Conservation (phyloP, 2,797 vertebrate species). For the Xenopus petersii region DNA sequence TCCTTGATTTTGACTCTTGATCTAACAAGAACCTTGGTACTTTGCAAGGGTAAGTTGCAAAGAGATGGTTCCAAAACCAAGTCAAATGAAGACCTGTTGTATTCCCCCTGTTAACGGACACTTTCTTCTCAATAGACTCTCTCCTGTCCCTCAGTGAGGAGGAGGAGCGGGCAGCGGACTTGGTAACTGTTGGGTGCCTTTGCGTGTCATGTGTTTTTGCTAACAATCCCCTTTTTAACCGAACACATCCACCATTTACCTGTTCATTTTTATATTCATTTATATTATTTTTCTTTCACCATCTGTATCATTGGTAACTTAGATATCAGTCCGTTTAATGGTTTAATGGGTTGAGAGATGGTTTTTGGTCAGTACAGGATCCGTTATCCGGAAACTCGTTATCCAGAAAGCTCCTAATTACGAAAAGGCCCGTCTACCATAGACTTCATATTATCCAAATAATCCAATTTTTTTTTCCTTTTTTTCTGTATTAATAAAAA, state of each 20-base stretch:
- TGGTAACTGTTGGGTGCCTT: slow-evolving; percentile 54
- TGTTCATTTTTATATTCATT: neutral
- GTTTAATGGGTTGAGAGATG: slow-evolving; percentile 30
- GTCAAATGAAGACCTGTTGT: neutral
- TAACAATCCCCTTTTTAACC: slow-evolving; percentile 28
- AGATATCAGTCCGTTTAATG: neutral
- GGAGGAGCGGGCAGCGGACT: slow-evolving; percentile 44
- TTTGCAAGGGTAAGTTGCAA: slow-evolving; percentile 34
- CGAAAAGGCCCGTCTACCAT: too few species aligned
- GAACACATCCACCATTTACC: neutral
- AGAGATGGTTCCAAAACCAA: neutral
- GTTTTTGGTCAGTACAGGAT: neutral
- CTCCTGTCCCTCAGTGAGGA: slow-evolving; percentile 53
- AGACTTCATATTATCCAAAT: too few species aligned
- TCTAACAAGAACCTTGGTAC: too few species aligned
- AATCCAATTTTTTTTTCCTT: neutral
- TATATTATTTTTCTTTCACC: neutral
- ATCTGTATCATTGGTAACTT: slow-evolving; percentile 9
- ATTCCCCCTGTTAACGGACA: slow-evolving; percentile 25
- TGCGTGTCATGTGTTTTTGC: slow-evolving; percentile 35
- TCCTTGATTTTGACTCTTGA: too few species aligned
- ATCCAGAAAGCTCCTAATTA: too few species aligned
- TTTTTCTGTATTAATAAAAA: too few species aligned
- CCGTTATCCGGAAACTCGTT: too few species aligned
- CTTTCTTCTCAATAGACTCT: slow-evolving; percentile 53